Evolutionary conservation across 2,113 vertebrate genomes (phyloP), one percentile per base, ranked within the genome.

Genomic region (Periophthalmodon schlosseri): DNA sequence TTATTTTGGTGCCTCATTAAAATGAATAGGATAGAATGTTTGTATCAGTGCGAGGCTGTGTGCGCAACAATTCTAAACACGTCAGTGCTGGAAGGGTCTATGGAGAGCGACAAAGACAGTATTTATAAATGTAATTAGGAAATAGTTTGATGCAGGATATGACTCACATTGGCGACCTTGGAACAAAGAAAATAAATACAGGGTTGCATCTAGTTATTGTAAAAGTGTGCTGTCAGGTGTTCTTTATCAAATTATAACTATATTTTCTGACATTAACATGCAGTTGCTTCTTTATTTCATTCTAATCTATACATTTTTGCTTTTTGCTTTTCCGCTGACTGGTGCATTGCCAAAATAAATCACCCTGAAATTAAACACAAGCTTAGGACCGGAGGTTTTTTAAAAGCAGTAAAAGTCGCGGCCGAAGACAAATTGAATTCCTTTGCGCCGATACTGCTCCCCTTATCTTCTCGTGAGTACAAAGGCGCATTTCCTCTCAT

Each of bases 341-440:
- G 34, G 18, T 65, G 21, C 10, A 13, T 39, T 21, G 34, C 18
- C 34, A 39, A 65, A 65, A 65, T 65, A 65, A 44, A 65, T 65
- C 63, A 65, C 18, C 16, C 34, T 65, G 34, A 39, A 65, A 65
- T 65, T 65, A 65, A 65, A 65, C 63, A 44, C 34, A 65, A 65
- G 36, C 50, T 60, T 74, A 15, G 47, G 23, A 61, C 33, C 57
- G 16, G 21, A 18, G 16, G n/a, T 68, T 57, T 73, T 58, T 72
- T 57, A 44, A 73, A 79, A 18, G 69, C 15, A 76, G 49, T 36
- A 63, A 73, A 73, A 70, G 21, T 73, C 73, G 4, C 11, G 15
- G 36, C 78, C 28, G 71, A 69, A 72, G 58, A 69, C 16, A 34
- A 70, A 78, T 58, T 46, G 52, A 76, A 72, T 77, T 75, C 73